These are phyloP conservation scores for Aurelia sp. DNA, from an alignment of 30 jellyfish, hydroid and myxozoan genomes.

Conservation along the genomic window DNA sequence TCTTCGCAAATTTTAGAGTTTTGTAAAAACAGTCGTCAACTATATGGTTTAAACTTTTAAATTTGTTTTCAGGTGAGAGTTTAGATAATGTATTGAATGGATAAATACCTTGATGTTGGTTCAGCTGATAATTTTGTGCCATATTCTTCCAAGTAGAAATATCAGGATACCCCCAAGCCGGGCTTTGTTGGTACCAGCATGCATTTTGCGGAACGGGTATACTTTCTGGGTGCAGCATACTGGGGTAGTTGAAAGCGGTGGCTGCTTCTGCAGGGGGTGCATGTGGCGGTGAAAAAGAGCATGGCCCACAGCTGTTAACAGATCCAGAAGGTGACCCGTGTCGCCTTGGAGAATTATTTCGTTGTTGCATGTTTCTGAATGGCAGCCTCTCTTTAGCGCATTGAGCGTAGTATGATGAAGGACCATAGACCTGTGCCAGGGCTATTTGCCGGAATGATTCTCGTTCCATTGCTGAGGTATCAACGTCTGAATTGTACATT, in stretches of 20 bases:
- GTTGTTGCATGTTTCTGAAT: conserved; percentile 20
- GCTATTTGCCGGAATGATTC: conserved; percentile 62
- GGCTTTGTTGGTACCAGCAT: conserved; percentile 38
- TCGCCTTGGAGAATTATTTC: conserved; percentile 22
- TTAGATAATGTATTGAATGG: too few relatives aligned
- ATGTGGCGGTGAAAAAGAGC: conserved; percentile 4
- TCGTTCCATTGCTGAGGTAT: conserved; percentile 22
- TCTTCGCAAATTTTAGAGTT: too few relatives aligned
- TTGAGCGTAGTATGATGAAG: conserved; percentile 21
- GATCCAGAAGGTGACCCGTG: not conserved
- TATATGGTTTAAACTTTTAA: too few relatives aligned
- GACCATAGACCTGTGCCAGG: conserved; percentile 31
- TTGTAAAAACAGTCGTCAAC: too few relatives aligned
- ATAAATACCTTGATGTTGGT: conserved; percentile 39
- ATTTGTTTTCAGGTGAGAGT: too few relatives aligned
- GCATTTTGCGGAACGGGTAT: not conserved
- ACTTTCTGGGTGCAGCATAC: conserved; percentile 8
- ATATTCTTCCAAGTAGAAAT: conserved; percentile 22
- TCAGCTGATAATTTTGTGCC: conserved; percentile 12
- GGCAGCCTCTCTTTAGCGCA: conserved; percentile 29
- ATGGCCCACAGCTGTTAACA: not conserved
- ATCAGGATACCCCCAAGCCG: conserved; percentile 24
- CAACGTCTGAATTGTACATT: conserved; percentile 41
- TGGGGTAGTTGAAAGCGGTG: not conserved
- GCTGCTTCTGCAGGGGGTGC: conserved; percentile 1